These are phyloP conservation scores for Casuarius casuarius DNA, from an alignment of 2,113 vertebrate genomes.

Conservation along the genomic window DNA sequence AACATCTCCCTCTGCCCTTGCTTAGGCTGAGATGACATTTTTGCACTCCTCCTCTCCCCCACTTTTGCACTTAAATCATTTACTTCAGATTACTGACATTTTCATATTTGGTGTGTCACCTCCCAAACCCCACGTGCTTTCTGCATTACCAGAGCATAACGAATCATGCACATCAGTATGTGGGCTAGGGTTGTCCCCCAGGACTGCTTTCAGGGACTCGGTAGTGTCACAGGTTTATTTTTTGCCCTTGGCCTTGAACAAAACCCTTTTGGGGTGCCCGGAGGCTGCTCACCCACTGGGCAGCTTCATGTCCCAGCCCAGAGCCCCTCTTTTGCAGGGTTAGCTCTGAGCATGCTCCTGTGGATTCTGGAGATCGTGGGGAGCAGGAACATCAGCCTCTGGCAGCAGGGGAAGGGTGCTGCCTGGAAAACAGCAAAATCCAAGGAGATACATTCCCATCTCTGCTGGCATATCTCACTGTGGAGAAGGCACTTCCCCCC, in stretches of 20 bases:
- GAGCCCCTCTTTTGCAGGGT: background rate
- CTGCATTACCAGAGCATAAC: accelerated
- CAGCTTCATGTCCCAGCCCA: accelerated
- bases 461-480: background rate
- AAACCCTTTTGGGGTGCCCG: background rate
- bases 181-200: background rate
- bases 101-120: background rate
- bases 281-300: background rate
- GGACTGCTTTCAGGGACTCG: background rate
- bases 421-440: background rate
- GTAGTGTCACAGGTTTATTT: background rate
- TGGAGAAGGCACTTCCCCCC: background rate
- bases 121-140: background rate
- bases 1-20: background rate
- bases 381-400: background rate
- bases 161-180: accelerated
- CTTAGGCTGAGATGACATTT: background rate
- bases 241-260: background rate
- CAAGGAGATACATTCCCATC: no score
- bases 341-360: accelerated
- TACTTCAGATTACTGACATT: background rate
- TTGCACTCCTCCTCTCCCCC: background rate
- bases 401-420: background rate
- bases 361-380: accelerated
- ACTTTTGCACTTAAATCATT: background rate